phyloP scores from a whole-genome alignment of 37 sponge, comb jelly and placozoan species.

The Petrosia ficiformis region DNA sequence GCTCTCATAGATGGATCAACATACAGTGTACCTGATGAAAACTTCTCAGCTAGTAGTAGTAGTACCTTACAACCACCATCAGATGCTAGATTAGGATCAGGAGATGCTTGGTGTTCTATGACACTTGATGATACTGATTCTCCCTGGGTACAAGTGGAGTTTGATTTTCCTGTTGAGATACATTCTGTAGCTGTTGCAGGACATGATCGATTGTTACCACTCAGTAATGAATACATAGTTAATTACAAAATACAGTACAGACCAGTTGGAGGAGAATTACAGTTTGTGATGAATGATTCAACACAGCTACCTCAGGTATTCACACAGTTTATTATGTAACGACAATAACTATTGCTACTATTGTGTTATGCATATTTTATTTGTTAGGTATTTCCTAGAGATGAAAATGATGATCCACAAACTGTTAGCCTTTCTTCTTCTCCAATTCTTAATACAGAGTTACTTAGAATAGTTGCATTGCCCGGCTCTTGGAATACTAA shows the following conservation, averaged over 20 bases:
- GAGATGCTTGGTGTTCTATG: conserved; percentile 31
- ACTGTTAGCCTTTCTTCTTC: neutral
- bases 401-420: neutral
- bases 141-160: conserved; percentile 29
- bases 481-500: neutral
- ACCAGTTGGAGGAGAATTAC: too few relatives aligned
- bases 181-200: conserved; percentile 5
- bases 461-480: conserved; percentile 6
- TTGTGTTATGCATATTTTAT: too few relatives aligned
- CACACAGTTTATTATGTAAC: too few relatives aligned
- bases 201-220: neutral
- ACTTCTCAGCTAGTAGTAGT: neutral
- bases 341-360: too few relatives aligned
- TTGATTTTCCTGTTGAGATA: conserved; percentile 21
- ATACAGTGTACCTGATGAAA: conserved; percentile 12
- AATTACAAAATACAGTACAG: neutral
- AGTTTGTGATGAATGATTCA: too few relatives aligned
- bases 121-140: neutral
- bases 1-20: conserved; percentile 14
- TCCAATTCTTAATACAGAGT: conserved; percentile 4
- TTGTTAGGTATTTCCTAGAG: too few relatives aligned
- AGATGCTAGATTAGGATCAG: conserved; percentile 1
- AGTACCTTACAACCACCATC: neutral
- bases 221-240: neutral
- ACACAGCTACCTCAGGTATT: too few relatives aligned